Conservation (phyloP, 2,888 invertebrate genomes). For the Saturnia pavonia region DNA sequence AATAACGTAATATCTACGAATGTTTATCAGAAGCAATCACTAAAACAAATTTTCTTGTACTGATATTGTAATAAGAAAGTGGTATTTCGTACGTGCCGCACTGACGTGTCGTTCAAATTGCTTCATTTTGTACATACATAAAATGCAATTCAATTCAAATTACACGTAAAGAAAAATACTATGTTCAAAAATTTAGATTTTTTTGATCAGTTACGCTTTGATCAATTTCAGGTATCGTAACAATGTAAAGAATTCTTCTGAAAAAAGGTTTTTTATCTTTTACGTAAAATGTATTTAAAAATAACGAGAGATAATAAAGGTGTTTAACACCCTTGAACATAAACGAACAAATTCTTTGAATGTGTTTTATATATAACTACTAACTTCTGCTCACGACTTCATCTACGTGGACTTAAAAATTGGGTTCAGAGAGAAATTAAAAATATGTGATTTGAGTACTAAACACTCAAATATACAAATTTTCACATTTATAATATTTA, state of each 20-base stretch:
- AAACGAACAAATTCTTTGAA: background rate
- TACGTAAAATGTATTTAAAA: too few species aligned
- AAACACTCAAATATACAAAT: too few species aligned
- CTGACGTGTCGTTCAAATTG: background rate
- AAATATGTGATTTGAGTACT: too few species aligned
- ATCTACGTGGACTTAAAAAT: too few species aligned
- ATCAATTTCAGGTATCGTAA: too few species aligned
- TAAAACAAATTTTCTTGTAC: background rate
- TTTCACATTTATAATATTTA: too few species aligned
- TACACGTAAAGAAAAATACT: background rate
- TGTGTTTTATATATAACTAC: background rate
- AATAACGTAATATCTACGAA: background rate
- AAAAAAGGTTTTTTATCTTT: too few species aligned
- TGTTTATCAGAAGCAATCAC: background rate
- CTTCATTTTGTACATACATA: background rate
- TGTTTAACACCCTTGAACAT: background rate
- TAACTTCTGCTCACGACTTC: too few species aligned
- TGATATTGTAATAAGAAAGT: background rate
- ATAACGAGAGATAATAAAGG: background rate
- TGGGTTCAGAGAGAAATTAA: too few species aligned
- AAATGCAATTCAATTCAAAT: background rate
- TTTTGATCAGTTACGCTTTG: too few species aligned
- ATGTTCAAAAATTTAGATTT: too few species aligned
- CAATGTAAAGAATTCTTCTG: too few species aligned
- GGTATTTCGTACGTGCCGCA: background rate